A percentile compares a stretch with the other conserved stretches of the same genome.
phyloP scores from a whole-genome alignment of 2,888 invertebrate species.

The Hirtodrosophila cameraria region DNA sequence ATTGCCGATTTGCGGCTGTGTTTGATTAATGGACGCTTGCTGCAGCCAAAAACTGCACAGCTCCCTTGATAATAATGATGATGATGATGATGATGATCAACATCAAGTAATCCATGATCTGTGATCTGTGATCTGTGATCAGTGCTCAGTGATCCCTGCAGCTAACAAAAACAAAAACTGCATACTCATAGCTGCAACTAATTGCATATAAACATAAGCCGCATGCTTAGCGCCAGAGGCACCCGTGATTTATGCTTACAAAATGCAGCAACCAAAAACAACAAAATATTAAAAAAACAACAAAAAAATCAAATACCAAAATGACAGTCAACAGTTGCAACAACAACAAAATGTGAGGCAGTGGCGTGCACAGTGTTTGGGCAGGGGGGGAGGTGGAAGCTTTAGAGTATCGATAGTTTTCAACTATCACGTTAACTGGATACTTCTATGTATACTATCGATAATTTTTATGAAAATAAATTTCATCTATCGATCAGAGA shows the following conservation, averaged over 20 bases:
- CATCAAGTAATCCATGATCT: constrained; percentile 9
- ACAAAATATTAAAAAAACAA: not conserved
- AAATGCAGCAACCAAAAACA: constrained; percentile 8
- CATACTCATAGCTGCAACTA: constrained; percentile 28
- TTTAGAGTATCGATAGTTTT: no score
- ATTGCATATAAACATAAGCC: constrained; percentile 47
- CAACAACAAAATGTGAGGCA: no score
- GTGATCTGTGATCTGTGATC: constrained; percentile 14
- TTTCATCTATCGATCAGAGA: no score
- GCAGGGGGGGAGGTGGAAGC: no score
- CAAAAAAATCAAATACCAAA: no score
- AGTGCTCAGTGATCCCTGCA: constrained; percentile 2
- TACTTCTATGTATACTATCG: no score
- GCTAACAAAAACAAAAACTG: no score
- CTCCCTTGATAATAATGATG: constrained; percentile 10
- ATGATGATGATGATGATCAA: constrained; percentile 20
- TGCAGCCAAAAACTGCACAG: constrained; percentile 9
- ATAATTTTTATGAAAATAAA: no score
- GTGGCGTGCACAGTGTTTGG: no score
- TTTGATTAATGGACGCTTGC: constrained; percentile 66
- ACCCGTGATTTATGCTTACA: constrained; percentile 38
- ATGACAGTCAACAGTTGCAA: constrained; percentile 1
- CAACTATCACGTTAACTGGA: no score
- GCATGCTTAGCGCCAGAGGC: constrained; percentile 53
- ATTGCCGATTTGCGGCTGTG: constrained; percentile 60